Conservation (phyloP, 2,797 vertebrate genomes). For the Chaetophractus vellerosus region DNA sequence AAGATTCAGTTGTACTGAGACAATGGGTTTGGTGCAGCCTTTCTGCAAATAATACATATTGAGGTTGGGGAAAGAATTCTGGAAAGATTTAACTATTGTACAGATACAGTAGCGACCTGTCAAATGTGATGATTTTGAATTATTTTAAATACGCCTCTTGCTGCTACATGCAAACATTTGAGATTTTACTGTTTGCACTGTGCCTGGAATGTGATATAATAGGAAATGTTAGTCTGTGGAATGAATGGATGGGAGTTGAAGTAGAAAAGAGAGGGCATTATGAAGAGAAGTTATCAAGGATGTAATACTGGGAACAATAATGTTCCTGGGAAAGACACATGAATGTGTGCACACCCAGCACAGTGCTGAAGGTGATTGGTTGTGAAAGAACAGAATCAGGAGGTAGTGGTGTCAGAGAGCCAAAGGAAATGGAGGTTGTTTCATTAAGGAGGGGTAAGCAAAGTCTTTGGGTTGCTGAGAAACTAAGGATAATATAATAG, state of each 20-base stretch:
- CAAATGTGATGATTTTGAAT: constrained; percentile 36
- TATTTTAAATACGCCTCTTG: constrained; percentile 16
- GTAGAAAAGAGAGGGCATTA: not conserved
- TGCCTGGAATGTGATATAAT: not conserved
- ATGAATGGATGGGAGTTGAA: not conserved
- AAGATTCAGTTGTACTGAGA: not conserved
- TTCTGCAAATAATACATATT: not conserved
- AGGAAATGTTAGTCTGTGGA: constrained; percentile 38
- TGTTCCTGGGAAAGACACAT: not conserved
- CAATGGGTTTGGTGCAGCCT: not conserved
- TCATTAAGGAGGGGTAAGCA: not conserved
- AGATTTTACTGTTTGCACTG: constrained; percentile 28
- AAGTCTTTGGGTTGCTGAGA: not conserved
- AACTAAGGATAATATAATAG: not conserved
- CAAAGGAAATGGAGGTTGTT: not conserved
- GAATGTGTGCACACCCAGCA: not conserved
- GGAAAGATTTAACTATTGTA: not conserved
- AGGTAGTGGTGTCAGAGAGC: not conserved
- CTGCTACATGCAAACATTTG: not conserved
- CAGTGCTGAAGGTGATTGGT: not conserved
- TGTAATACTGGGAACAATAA: not conserved
- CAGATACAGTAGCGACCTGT: not conserved
- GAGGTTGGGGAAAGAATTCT: not conserved
- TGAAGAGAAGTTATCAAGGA: not conserved
- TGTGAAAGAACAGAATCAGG: not conserved